These are phyloP conservation scores for Chionomys nivalis DNA, from an alignment of 2,113 vertebrate species.

Conservation along the genomic window DNA sequence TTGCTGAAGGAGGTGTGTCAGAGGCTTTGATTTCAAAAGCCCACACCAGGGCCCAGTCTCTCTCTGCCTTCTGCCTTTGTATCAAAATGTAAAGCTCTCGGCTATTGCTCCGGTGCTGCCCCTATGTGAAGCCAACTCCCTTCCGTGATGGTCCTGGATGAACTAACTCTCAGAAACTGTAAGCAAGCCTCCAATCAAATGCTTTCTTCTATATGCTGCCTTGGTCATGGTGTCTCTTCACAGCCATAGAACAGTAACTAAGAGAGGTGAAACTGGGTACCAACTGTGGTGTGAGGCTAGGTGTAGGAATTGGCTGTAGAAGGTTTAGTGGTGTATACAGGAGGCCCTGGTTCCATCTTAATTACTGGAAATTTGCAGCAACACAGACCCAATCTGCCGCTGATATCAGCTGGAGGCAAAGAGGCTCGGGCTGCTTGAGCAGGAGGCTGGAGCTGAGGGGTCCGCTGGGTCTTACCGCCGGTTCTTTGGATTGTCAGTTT, in stretches of 20 bases:
- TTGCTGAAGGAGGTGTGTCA: background rate
- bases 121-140: background rate
- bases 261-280: background rate
- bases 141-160: background rate
- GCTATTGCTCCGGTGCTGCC: background rate
- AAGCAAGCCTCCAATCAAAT: background rate
- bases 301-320: background rate
- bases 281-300: too few relatives aligned
- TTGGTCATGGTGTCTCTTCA: background rate
- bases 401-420: background rate
- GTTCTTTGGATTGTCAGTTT: too few relatives aligned
- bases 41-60: too few relatives aligned
- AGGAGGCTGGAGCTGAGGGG: background rate
- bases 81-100: background rate
- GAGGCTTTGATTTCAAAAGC: background rate
- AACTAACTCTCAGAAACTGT: background rate
- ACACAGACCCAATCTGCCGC: background rate
- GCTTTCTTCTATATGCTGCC: background rate
- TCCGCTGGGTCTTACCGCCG: background rate
- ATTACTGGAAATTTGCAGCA: background rate
- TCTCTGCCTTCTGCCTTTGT: too few relatives aligned
- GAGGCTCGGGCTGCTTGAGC: background rate
- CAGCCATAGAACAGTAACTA: background rate
- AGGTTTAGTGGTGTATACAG: background rate
- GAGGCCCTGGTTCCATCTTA: background rate